Base-by-base conservation (phyloP, 64 coral and sea anemone genomes). In the Anthopleura sola region DNA sequence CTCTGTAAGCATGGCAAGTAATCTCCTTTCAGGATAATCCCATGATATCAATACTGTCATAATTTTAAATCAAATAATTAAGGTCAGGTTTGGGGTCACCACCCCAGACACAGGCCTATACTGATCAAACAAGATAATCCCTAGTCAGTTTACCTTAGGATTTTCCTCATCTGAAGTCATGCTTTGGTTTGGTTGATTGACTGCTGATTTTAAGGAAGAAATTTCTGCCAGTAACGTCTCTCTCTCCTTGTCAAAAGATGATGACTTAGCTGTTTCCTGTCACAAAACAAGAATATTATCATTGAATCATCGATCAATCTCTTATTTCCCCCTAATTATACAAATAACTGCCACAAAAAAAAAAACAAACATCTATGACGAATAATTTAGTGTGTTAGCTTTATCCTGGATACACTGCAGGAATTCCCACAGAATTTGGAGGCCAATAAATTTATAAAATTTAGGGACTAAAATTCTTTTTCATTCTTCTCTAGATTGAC, bases 161-260 rank as follows among this genome's bases (percentile, higher is more conserved):
- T 71, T 60, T 76, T 39, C 51, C 81, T 66, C 54, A 60, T 39
- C 84, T 32, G 50, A 51, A 50, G 37, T 76, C 23, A 40, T 55
- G 16, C 28, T 80, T 26, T 58, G 19, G 60, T 71, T 71, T 23
- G 80, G 16, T 23, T 75, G 50, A 48, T 74, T 85, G 4, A 79
- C 53, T 34, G 88, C 81, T 49, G 78, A 78, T 75, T 94, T 90
- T 8, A 94, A 49, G 7, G 88, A 85, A 31, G 93, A 94, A 37
- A 84, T 84, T 80, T 94, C 93, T 82, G 88, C 84, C 62, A 91
- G 83, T 60, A 94, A 82, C 60, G 87, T 81, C 8, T 87, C 36
- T 54, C 87, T 94, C 62, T 94, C 88, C 44, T 90, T 87, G 32
- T 84, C 49, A 20, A 94, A 57, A 88, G 82, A 78, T n/a, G 56